phyloP scores from a whole-genome alignment of 2,113 vertebrate species.

The Petrocephalus zakoni region DNA sequence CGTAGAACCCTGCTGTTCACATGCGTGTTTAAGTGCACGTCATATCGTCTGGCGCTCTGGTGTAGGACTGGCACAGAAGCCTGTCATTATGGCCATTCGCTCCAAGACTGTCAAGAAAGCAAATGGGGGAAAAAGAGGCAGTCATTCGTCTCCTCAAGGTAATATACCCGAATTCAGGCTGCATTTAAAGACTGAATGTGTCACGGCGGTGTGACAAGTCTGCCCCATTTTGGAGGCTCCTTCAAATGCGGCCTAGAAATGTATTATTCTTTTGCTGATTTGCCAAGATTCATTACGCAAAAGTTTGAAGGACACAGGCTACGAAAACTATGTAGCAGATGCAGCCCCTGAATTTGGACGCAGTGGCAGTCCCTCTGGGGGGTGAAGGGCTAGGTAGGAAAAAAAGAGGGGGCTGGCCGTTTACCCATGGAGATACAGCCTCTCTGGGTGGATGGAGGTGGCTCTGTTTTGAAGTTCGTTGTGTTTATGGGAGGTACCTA shows the following conservation, averaged over 20 bases:
- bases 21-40: neutral
- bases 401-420: neutral
- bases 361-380: neutral
- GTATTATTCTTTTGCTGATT: too few species aligned
- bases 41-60: neutral
- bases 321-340: too few species aligned
- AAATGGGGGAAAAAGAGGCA: neutral
- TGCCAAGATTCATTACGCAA: too few species aligned
- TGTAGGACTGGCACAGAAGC: neutral
- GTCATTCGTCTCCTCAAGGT: neutral
- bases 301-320: too few species aligned
- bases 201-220: neutral
- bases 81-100: neutral
- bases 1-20: neutral
- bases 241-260: too few species aligned
- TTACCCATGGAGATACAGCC: neutral
- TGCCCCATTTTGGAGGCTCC: too few species aligned
- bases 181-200: neutral
- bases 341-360: neutral
- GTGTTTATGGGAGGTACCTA: neutral
- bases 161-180: neutral
- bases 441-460: neutral
- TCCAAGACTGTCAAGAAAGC: neutral
- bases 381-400: neutral
- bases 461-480: neutral